phyloP scores from a whole-genome alignment of 2,888 invertebrate species.

The Anthophora plumipes region DNA sequence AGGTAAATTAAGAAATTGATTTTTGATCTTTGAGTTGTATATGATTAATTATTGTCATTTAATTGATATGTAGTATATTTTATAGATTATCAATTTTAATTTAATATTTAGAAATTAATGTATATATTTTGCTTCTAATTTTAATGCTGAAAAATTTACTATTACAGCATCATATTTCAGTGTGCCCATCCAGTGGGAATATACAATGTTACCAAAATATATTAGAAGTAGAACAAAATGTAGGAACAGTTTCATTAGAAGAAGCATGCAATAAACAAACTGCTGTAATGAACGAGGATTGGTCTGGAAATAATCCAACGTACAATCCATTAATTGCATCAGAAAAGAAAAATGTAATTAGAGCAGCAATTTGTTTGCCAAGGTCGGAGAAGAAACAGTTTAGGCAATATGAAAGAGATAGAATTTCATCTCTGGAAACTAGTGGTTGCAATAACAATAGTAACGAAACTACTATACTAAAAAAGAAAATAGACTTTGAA shows the following conservation, averaged over 20 bases:
- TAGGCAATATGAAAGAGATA: conserved; percentile 33
- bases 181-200: conserved; percentile 30
- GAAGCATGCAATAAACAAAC: background rate
- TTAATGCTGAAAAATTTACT: background rate
- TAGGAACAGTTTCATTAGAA: background rate
- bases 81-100: background rate
- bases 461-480: rapidly evolving
- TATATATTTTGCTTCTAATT: background rate
- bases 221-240: background rate
- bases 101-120: background rate
- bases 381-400: conserved; percentile 39
- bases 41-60: background rate
- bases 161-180: conserved; percentile 44
- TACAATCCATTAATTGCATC: conserved; percentile 36
- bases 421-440: conserved; percentile 25
- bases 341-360: conserved; percentile 25
- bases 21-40: too few relatives aligned
- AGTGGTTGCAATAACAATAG: background rate
- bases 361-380: conserved; percentile 32
- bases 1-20: conserved; percentile 34
- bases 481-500: background rate
- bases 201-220: background rate
- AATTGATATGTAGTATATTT: background rate
- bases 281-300: conserved; percentile 19
- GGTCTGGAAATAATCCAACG: conserved; percentile 26